Base-by-base conservation (phyloP, 2,113 vertebrate genomes). In the Uria lomvia region DNA sequence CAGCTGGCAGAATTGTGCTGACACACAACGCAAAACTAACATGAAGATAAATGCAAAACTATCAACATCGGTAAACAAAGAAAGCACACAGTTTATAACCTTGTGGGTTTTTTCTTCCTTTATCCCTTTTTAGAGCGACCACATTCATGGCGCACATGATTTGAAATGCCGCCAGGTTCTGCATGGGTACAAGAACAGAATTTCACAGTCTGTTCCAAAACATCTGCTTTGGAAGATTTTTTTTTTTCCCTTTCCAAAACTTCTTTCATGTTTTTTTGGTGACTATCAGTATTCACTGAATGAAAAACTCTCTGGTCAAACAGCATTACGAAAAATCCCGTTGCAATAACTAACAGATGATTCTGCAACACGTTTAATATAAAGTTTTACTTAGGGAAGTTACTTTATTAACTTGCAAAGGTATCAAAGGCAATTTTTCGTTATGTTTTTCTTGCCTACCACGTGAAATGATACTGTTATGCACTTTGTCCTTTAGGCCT, bases 391-490 rank as follows among this genome's bases (percentile, higher is more conserved):
- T 36, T 53, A 8, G 14, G 36, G 9, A 91, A 84, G 11, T 22
- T 68, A 42, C 11, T 92, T 45, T 9, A 62, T 34, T 88, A 60
- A 47, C 18, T 80, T 88, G 4, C 3, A 2, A 52, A 92, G 60
- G 40, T 40, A 75, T 59, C 66, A 79, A 72, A 91, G 15, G 11
- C 5, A 53, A 50, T 8, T 66, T 86, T 53, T 72, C 1, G 2
- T 42, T 30, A 47, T 9, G 5, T 19, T 77, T 65, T 70, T 49
- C 36, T 86, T 52, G 21, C 14, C 22, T 36, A 34, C 5, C 36
- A 49, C 0, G 1, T 17, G 16, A 77, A 89, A 76, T 13, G 12
- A 19, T 52, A 55, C 22, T 0, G 0, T 71, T 59, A 70, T 0
- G 0, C 32, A 32, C 52, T 72, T 66, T 20, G 40, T 36, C 58